These are phyloP conservation scores for Agrypnus murinus DNA, from an alignment of 2,888 invertebrate species.

Conservation along the genomic window DNA sequence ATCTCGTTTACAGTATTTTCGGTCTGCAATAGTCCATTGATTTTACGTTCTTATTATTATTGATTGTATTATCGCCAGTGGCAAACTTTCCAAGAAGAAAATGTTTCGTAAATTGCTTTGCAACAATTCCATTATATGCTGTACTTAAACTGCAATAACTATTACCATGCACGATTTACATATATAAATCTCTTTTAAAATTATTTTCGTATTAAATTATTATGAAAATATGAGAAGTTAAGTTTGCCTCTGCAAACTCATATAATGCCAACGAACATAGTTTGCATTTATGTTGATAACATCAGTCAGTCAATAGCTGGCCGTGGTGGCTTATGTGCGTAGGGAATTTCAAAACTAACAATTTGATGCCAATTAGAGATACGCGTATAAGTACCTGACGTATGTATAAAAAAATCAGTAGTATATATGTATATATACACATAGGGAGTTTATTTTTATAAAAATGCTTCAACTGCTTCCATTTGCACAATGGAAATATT, in stretches of 20 bases:
- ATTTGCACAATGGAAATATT: too few relatives aligned
- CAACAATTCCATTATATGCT: background rate
- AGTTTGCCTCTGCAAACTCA: slow-evolving; percentile 32
- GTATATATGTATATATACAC: too few relatives aligned
- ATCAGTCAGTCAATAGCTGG: slow-evolving; percentile 37
- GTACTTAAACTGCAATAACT: slow-evolving; percentile 10
- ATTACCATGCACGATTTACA: slow-evolving; percentile 20
- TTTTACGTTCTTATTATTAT: background rate
- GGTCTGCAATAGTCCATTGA: slow-evolving; percentile 16
- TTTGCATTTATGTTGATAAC: slow-evolving; percentile 37
- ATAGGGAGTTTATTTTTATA: background rate
- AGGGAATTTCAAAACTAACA: slow-evolving; percentile 36
- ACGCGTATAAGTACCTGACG: slow-evolving; percentile 8
- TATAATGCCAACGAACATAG: slow-evolving; percentile 27
- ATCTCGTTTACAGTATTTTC: slow-evolving; percentile 17
- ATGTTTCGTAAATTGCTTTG: slow-evolving; percentile 24
- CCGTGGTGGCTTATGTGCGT: slow-evolving; percentile 30
- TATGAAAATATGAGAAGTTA: slow-evolving; percentile 2
- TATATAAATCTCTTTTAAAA: slow-evolving; percentile 29
- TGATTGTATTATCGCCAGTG: background rate
- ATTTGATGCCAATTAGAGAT: slow-evolving; percentile 46
- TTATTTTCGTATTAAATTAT: background rate
- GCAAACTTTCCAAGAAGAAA: slow-evolving; percentile 19
- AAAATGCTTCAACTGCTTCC: slow-evolving; percentile 4
- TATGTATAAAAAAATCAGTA: too few relatives aligned